Evolutionary conservation across 2,113 vertebrate species (phyloP).

Genomic region (Bostrychus sinensis): DNA sequence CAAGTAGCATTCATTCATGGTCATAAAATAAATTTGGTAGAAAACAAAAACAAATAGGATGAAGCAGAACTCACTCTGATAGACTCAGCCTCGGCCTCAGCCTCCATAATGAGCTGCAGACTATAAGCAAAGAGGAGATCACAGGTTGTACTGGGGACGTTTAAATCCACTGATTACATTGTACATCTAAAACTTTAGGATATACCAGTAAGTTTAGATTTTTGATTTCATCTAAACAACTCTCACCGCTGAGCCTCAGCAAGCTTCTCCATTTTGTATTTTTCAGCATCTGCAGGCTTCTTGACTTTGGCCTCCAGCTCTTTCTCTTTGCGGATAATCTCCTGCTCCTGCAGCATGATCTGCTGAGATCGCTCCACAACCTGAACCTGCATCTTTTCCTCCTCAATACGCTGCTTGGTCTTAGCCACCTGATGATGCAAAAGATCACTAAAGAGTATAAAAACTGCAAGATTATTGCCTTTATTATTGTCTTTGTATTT

Average conservation of each 20-base stretch:
- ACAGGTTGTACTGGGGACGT: not conserved
- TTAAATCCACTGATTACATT: not conserved
- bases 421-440: slow-evolving; percentile 88
- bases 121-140: slow-evolving; percentile 57
- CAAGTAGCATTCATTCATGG: not conserved
- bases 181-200: not conserved
- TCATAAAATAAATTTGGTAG: not conserved
- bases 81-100: slow-evolving; percentile 88
- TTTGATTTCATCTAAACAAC: not conserved
- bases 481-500: not conserved
- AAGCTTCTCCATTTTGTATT: slow-evolving; percentile 85
- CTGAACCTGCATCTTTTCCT: slow-evolving; percentile 90
- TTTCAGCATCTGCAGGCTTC: slow-evolving; percentile 90
- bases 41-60: not conserved
- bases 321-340: slow-evolving; percentile 86
- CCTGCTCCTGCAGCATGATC: slow-evolving; percentile 91
- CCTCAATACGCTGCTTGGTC: slow-evolving; percentile 93
- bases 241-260: slow-evolving; percentile 86
- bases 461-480: not conserved
- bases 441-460: not conserved
- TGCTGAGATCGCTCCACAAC: slow-evolving; percentile 92
- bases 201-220: not conserved
- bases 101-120: slow-evolving; percentile 89
- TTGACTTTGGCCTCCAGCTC: slow-evolving; percentile 89
- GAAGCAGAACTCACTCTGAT: slow-evolving; percentile 80